Evolutionary conservation across 2,113 vertebrate genomes (phyloP).

Genomic region (Corydoras maculifer): DNA sequence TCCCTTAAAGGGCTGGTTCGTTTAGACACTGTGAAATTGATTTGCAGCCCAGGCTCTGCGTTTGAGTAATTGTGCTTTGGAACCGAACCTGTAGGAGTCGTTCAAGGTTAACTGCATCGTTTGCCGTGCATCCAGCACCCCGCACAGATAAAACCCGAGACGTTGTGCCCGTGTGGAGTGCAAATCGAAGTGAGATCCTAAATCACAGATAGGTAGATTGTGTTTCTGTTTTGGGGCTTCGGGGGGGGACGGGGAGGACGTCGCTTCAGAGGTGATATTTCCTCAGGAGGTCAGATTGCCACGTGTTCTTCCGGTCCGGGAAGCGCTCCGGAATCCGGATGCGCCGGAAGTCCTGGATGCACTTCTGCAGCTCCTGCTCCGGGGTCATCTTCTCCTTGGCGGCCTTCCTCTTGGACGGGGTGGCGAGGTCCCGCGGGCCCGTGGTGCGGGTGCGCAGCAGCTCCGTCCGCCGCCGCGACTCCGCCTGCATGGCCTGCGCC

Average conservation of each 20-base stretch:
- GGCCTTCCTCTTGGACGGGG: conserved; percentile 78
- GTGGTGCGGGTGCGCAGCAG: conserved; percentile 87
- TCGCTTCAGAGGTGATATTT: conserved; percentile 84
- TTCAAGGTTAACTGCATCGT: conserved; percentile 36
- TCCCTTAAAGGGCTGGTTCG: conserved; percentile 23
- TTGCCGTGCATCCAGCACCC: conserved; percentile 26
- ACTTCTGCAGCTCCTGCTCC: conserved; percentile 93
- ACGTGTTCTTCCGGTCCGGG: conserved; percentile 90
- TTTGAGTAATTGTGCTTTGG: conserved; percentile 35
- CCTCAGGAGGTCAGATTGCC: conserved; percentile 92
- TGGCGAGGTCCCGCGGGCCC: conserved; percentile 76
- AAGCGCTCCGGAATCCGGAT: conserved; percentile 95
- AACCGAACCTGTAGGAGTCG: conserved; percentile 28
- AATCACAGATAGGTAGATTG: conserved; percentile 27
- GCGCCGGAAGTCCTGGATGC: conserved; percentile 95
- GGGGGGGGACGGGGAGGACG: no score
- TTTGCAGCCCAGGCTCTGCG: conserved; percentile 12
- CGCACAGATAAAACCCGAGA: conserved; percentile 25
- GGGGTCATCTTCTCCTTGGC: conserved; percentile 92
- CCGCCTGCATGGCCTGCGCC: conserved; percentile 74
- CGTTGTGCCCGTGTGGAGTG: conserved; percentile 28
- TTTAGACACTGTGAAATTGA: conserved; percentile 36
- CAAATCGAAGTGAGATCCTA: conserved; percentile 31
- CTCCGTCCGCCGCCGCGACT: conserved; percentile 89
- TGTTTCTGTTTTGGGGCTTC: background rate